A percentile compares a stretch with the other conserved stretches of the same genome.
phyloP scores from a whole-genome alignment of 2,888 invertebrate genomes.

The Hypercompe scribonia region DNA sequence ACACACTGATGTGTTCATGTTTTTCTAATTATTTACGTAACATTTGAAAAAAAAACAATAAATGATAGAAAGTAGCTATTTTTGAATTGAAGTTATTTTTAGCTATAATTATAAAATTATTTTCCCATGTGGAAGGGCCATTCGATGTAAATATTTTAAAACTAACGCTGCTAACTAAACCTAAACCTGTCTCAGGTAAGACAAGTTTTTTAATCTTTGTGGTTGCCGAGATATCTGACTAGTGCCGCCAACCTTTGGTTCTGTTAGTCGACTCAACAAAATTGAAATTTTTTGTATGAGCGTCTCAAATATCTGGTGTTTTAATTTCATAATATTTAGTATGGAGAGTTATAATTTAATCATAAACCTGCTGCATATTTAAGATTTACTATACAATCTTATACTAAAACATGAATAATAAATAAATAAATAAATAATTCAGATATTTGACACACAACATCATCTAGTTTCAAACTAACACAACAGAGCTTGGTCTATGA shows the following conservation, averaged over 20 bases:
- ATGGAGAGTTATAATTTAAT: neutral
- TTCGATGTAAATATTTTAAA: neutral
- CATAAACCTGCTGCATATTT: neutral
- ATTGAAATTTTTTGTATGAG: neutral
- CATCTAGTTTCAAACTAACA: too few species aligned
- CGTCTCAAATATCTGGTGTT: too few species aligned
- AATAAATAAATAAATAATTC: too few species aligned
- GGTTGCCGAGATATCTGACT: neutral
- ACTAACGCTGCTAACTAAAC: neutral
- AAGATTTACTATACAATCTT: too few species aligned
- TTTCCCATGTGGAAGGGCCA: neutral
- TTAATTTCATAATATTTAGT: too few species aligned
- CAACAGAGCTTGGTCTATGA: too few species aligned
- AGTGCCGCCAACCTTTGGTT: neutral
- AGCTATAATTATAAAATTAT: neutral
- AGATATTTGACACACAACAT: too few species aligned
- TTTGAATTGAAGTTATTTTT: neutral
- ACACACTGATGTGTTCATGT: conserved; percentile 45
- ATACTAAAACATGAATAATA: too few species aligned
- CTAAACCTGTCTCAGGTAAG: neutral
- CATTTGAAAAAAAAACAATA: conserved; percentile 21
- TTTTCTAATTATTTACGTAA: conserved; percentile 45
- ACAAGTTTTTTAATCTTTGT: neutral
- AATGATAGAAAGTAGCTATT: conserved; percentile 40
- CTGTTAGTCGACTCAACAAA: neutral